Evolutionary conservation across 2,888 invertebrate genomes (phyloP), one percentile per base, ranked within the genome.

Genomic region (Chouioia cunea): DNA sequence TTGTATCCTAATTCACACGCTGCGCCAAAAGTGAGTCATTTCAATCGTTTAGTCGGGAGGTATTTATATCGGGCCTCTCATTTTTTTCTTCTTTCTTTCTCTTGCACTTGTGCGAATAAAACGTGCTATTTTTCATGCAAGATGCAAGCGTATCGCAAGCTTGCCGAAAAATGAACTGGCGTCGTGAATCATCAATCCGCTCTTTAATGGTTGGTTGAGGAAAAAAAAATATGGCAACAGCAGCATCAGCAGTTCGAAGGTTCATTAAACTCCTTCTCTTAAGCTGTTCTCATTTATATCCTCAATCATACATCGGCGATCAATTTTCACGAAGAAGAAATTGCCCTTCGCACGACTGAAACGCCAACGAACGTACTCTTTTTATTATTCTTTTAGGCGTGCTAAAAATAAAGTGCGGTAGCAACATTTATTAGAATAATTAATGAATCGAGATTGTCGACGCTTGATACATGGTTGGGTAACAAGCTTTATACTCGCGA

Each of bases 371-470:
- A 10, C 36, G 4, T 36, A 10, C 36, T 36, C 12, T 36, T 12
- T 36, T 12, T 36, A 1, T 36, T 3, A n/a, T 3, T 12, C 36
- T 36, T 36, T 27, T 27, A 2, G 10, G 20, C 4, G 43, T 27
- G 46, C 23, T 23, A n/a, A 47, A 59, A 62, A 62, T 18, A 16
- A 36, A 62, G 36, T 27, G 36, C 8, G 43, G 50, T 36, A 23
- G 65, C 43, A 68, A 71, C 73, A 70, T 73, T 73, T 73, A 73
- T 73, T 73, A 70, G 70, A 73, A 73, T 73, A 73, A 73, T 73
- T 73, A 71, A 73, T 73, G 73, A 73, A 73, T 67, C 18, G 56
- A 73, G 73, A 73, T 73, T 71, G 73, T 62, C 57, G 60, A 27
- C 15, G 56, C 20, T 52, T 65, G 73, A 73, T 73, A 73, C 54